Evolutionary conservation across 1,140 invertebrate genomes (phyloP).

Genomic region (Drosophila chauvacae): DNA sequence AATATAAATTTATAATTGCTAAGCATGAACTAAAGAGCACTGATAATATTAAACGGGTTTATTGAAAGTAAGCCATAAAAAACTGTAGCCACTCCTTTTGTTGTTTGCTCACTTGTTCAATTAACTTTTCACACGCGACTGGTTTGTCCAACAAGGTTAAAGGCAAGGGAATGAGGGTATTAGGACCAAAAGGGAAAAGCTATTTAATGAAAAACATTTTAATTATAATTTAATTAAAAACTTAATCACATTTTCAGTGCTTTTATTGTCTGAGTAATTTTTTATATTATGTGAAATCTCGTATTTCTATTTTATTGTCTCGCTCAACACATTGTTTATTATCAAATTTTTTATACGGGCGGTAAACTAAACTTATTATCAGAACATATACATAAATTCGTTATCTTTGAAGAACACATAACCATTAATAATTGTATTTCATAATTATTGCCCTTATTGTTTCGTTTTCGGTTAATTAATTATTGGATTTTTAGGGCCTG

Average conservation of each 20-base stretch:
- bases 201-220: conserved; percentile 43
- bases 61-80: conserved; percentile 19
- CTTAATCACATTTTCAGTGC: conserved; percentile 59
- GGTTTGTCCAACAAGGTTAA: conserved; percentile 14
- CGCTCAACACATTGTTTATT: conserved; percentile 1
- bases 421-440: background rate
- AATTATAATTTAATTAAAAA: conserved; percentile 79
- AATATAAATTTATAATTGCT: background rate
- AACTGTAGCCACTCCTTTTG: conserved; percentile 11
- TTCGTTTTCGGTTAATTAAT: background rate
- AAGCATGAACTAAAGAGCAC: background rate
- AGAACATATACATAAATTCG: background rate
- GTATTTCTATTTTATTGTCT: conserved; percentile 55
- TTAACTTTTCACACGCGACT: conserved; percentile 56
- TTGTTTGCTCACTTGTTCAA: conserved; percentile 48
- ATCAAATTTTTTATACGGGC: conserved; percentile 12
- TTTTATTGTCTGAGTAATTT: conserved; percentile 35
- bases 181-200: conserved; percentile 14
- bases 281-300: conserved; percentile 54
- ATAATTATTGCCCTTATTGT: conserved; percentile 6
- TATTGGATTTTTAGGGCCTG: background rate
- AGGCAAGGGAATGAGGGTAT: background rate
- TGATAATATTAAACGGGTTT: conserved; percentile 13
- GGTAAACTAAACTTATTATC: conserved; percentile 3
- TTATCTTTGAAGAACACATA: background rate